Evolutionary conservation across 2,888 invertebrate species (phyloP).

Genomic region (Tanypteryx hageni): DNA sequence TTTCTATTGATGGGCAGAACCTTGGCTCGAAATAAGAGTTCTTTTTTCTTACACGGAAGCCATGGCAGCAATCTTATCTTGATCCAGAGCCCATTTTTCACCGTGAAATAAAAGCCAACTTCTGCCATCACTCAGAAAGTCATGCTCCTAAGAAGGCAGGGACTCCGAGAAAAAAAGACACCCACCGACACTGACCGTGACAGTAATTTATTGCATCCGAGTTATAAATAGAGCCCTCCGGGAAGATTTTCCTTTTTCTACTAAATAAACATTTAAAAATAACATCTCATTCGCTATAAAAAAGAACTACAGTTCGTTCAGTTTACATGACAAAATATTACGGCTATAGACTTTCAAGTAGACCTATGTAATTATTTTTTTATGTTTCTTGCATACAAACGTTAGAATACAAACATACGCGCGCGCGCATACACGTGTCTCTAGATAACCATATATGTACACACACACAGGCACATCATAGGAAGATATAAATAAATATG

Average conservation of each 20-base stretch:
- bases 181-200: background rate
- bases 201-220: background rate
- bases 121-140: background rate
- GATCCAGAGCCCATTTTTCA: background rate
- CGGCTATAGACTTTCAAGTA: too few species aligned
- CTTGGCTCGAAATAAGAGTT: too few species aligned
- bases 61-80: background rate
- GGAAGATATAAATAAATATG: too few species aligned
- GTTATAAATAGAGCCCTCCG: slow-evolving; percentile 15
- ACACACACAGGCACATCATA: too few species aligned
- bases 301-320: background rate
- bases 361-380: too few species aligned
- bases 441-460: too few species aligned
- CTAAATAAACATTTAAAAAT: background rate
- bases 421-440: too few species aligned
- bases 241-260: background rate
- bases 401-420: too few species aligned
- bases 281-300: background rate
- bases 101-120: background rate
- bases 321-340: background rate
- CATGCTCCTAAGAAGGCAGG: background rate
- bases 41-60: background rate
- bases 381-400: too few species aligned
- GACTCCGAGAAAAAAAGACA: background rate
- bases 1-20: too few species aligned